phyloP scores from a whole-genome alignment of 1,140 invertebrate genomes.

The Tachypleus tridentatus region DNA sequence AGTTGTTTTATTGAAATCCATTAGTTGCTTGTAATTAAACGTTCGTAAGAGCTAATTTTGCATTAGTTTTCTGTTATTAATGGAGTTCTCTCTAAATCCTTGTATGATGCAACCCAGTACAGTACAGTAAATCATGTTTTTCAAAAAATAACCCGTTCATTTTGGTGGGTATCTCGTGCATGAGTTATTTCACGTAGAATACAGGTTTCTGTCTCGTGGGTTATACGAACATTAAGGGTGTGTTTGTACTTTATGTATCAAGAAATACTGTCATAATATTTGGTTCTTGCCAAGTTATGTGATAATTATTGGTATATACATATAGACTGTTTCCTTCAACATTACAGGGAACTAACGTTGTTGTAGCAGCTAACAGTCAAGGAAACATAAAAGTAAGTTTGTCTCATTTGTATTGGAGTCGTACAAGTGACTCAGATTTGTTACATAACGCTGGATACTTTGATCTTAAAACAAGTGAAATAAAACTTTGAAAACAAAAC shows the following conservation, averaged over 20 bases:
- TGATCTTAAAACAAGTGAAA: no score
- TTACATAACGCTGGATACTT: no score
- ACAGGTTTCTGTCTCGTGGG: background rate
- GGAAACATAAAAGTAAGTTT: conserved; percentile 67
- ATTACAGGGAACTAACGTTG: conserved; percentile 60
- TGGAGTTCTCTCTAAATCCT: conserved; percentile 6
- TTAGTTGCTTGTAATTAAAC: background rate
- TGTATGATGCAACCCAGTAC: background rate
- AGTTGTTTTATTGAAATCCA: background rate
- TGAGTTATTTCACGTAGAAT: background rate
- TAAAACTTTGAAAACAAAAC: no score
- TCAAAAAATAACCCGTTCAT: conserved; percentile 6
- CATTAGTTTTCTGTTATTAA: background rate
- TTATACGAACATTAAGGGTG: background rate
- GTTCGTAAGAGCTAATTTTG: no score
- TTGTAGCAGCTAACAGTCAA: conserved; percentile 91
- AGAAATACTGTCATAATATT: background rate
- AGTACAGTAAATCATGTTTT: conserved; percentile 1
- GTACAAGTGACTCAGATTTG: no score
- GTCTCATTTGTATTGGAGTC: no score
- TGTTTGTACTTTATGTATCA: background rate
- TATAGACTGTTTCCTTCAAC: background rate
- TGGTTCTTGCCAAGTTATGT: background rate
- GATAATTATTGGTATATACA: background rate
- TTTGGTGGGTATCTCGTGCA: background rate